These are phyloP conservation scores for Callaeas wilsoni DNA, from an alignment of 2,113 vertebrate species.

Conservation along the genomic window DNA sequence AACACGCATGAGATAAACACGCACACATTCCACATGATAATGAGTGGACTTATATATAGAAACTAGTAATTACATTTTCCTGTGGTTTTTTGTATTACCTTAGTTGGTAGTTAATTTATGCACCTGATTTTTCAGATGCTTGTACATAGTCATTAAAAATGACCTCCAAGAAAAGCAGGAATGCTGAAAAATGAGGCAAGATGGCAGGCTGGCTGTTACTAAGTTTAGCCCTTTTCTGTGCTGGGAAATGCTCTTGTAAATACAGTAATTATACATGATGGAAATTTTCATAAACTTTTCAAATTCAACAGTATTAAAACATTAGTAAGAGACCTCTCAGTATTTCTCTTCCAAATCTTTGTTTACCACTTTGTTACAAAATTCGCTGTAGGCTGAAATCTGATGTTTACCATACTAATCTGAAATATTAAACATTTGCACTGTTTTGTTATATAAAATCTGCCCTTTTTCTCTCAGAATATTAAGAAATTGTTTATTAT, in stretches of 20 bases:
- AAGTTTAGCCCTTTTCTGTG: constrained; percentile 5
- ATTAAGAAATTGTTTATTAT: background rate
- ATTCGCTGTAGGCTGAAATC: background rate
- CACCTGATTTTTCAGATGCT: constrained; percentile 72
- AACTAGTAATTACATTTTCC: constrained; percentile 64
- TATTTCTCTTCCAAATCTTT: background rate
- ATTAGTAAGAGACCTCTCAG: background rate
- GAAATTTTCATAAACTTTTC: constrained; percentile 28
- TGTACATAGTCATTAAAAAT: constrained; percentile 68
- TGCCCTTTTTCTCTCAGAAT: background rate
- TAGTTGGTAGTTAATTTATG: constrained; percentile 77
- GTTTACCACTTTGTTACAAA: background rate
- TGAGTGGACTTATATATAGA: constrained; percentile 62
- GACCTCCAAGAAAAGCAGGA: constrained; percentile 59
- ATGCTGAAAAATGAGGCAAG: constrained; percentile 24
- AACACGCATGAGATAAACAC: constrained; percentile 58
- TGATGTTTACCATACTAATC: background rate
- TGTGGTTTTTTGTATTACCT: constrained; percentile 16
- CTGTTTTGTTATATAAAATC: background rate
- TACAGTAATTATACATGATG: background rate
- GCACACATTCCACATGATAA: constrained; percentile 29
- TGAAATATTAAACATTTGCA: background rate
- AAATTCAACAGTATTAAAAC: background rate
- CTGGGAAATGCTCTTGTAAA: constrained; percentile 3
- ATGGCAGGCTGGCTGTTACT: constrained; percentile 7